Evolutionary conservation across 2,888 invertebrate species (phyloP), one percentile per base, ranked within the genome.

Genomic region (Eueremaeus valkanovi): DNA sequence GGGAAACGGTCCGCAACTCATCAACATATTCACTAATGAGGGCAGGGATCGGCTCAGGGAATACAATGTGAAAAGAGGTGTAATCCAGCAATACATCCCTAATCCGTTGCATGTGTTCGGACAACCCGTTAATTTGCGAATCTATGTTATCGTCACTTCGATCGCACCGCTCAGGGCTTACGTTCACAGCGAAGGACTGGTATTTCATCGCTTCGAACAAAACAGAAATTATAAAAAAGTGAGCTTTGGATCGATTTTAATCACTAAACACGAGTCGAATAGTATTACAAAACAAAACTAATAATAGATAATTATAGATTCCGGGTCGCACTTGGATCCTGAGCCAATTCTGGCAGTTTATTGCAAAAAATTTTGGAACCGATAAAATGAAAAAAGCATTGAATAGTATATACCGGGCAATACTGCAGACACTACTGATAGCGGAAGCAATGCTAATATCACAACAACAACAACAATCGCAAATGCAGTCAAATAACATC

Each of bases 71-170:
- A 74, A 76, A 16, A 74, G 73, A 29, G 77, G 77, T 13, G 77
- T 81, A 13, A 76, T 80, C 1, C 80, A 80, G 75, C 79, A 80
- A 73, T 75, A 78, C 36, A 77, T 81, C 42, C 73, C 76, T 9
- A 79, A 78, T 74, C 81, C 82, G 13, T 79, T 83, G 40, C 79
- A 79, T 27, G 79, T 83, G 21, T 80, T 81, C 73, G 82, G 81
- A 1, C 79, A 80, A 55, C 81, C 82, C 0, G 80, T 83, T 31
- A 81, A 81, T 58, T 80, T 83, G 29, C 80, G 81, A 29, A 76
- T 82, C 9, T 82, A 81, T 74, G 81, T 83, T 8, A 77, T 83
- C 33, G 81, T 84, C 51, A 83, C 83, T 16, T 83, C 83, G 0
- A 73, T 83, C 40, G 79, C 80, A 21, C 84, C 84, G 0, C 80